Evolutionary conservation across 2,888 invertebrate genomes (phyloP), one percentile per base, ranked within the genome.

Genomic region (Antheraea assamensis): DNA sequence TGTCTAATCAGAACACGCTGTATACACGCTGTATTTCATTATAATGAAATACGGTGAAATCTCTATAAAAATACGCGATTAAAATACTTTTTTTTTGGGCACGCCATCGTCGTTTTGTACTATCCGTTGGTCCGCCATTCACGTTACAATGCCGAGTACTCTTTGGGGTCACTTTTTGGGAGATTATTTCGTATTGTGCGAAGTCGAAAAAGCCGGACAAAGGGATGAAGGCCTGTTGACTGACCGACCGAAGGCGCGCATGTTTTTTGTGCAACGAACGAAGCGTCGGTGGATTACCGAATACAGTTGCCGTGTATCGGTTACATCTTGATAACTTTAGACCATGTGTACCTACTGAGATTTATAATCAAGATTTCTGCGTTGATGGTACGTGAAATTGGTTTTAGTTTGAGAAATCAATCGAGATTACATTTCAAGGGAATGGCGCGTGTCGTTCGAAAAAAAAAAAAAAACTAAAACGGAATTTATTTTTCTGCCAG

Each of bases 121-220:
- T 79, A 80, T 78, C 81, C 84, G 80, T 83, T 83, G 84, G 87
- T 78, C 82, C 81, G 83, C 81, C n/a, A 87, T 89, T 89, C 85
- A 90, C 81, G 79, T 76, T 82, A 84, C 86, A 87, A 88, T 87
- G 84, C 88, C 82, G 85, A 89, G 88, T 83, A 89, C 91, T 88
- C 89, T 92, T 93, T 93, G 92, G 94, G 94, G 94, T 94, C 94
- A 94, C 90, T 94, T 94, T 94, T 93, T 93, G 92, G 61, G 92
- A 91, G 93, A 93, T 94, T 92, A 93, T 87, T 87, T 82, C 81
- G 82, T 83, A 90, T 94, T 93, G 94, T 93, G 84, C 80, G 76
- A 80, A 91, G 90, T 91, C 90, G 90, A 92, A 91, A 92, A 90
- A 87, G 79, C 73, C 76, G 83, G 81, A 92, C 91, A 92, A 93